These are phyloP conservation scores for Onthophagus sagittarius DNA, from an alignment of 2,888 invertebrate genomes.

Conservation along the genomic window DNA sequence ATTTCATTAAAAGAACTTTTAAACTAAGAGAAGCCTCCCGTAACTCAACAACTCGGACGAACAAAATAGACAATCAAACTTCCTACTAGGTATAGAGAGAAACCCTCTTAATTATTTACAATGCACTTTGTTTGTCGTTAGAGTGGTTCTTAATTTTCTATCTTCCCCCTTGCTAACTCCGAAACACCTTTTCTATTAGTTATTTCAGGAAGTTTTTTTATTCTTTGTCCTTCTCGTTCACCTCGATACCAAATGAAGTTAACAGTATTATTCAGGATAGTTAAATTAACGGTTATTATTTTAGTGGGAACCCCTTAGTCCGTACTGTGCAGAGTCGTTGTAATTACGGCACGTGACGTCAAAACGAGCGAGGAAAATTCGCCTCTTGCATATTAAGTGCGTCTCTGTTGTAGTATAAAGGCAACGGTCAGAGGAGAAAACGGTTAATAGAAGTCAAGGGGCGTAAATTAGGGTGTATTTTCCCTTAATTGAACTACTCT, in stretches of 20 bases:
- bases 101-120: not conserved
- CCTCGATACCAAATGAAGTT: not conserved
- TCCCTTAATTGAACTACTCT: not conserved
- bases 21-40: not conserved
- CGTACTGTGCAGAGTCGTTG: not conserved
- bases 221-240: not conserved
- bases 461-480: not conserved
- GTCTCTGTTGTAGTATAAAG: not conserved
- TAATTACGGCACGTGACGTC: not conserved
- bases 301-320: not conserved
- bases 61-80: not conserved
- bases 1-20: not conserved
- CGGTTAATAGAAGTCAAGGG: not conserved
- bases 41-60: not conserved
- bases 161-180: not conserved
- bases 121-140: not conserved
- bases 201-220: no score
- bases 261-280: not conserved
- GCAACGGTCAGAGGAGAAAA: not conserved
- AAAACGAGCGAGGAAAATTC: not conserved
- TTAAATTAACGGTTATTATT: not conserved
- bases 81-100: not conserved
- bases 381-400: not conserved
- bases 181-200: no score
- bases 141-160: not conserved